Base-by-base conservation (phyloP, 2,113 vertebrate species). In the Ctenomys sociabilis region DNA sequence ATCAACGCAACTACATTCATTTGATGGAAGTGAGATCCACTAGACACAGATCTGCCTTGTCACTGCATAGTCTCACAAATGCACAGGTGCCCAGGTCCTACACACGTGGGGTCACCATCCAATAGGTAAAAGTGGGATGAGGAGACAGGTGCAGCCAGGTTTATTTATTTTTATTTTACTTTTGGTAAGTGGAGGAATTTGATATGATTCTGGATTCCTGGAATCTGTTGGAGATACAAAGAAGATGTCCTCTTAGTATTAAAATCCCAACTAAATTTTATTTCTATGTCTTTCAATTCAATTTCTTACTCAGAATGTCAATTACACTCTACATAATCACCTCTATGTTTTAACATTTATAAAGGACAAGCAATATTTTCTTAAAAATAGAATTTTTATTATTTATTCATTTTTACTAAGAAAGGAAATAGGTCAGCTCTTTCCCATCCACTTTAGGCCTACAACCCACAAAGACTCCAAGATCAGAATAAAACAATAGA, bases 1-100 rank as follows among this genome's bases (percentile, higher is more conserved):
- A 96, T 96, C 45, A 97, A 84, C 89, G 96, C 90, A 72, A 59
- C 81, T 73, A 95, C 94, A 90, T 96, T 97, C 96, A 97, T 97
- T 97, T 73, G 59, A 92, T 77, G 94, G 80, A 80, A 64, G 57
- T 49, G 66, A 32, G 68, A 63, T 91, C 66, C 43, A 37, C 28
- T 28, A 89, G 3, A 92, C 61, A 57, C 45, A 13, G 83, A 88
- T 85, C 32, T 85, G 88, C 22, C 54, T 43, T 22, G 52, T 7
- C 87, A 54, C 73, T 32, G 75, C 2, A n/a, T 35, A 35, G 61
- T 61, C 84, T 85, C 80, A 45, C 52, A n/a, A 59, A 16, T 1
- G n/a, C 68, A 64, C 91, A 82, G 85, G 88, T 12, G 61, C 84
- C 54, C 66, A 40, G 52, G 59, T 61, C 84, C 93, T 35, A 28